Conservation (phyloP, 2,888 invertebrate species). For the Xanthia togata region DNA sequence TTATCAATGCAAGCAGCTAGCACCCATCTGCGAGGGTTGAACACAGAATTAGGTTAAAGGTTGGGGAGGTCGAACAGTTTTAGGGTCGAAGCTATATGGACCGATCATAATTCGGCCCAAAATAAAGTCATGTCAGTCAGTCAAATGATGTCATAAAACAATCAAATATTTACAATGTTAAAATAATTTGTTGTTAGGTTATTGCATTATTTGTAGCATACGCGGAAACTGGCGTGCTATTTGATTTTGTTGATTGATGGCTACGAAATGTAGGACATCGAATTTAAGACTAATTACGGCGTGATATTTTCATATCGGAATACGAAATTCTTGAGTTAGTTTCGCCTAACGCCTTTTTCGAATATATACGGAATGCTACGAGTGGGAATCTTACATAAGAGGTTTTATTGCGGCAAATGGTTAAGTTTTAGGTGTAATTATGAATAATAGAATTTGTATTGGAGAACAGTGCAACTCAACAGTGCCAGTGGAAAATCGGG, state of each 20-base stretch:
- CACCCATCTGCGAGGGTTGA: constrained; percentile 79
- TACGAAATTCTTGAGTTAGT: constrained; percentile 45
- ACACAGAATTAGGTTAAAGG: constrained; percentile 84
- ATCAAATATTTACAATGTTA: constrained; percentile 56
- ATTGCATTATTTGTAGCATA: constrained; percentile 31
- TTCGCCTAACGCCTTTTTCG: constrained; percentile 47
- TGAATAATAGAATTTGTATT: not conserved
- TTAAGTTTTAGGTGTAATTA: constrained; percentile 11
- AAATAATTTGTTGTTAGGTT: constrained; percentile 40
- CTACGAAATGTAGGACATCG: constrained; percentile 47
- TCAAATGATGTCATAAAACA: constrained; percentile 76
- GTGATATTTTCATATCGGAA: constrained; percentile 41
- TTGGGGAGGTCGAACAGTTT: constrained; percentile 81
- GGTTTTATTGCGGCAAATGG: constrained; percentile 30
- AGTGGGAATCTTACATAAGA: constrained; percentile 12
- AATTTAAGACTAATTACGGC: constrained; percentile 47
- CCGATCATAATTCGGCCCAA: constrained; percentile 79
- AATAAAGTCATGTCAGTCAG: no score
- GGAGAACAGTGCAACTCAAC: constrained; percentile 16
- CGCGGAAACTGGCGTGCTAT: constrained; percentile 30
- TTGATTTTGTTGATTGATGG: constrained; percentile 55
- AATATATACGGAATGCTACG: constrained; percentile 28
- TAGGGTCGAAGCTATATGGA: constrained; percentile 80
- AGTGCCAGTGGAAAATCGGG: constrained; percentile 70
- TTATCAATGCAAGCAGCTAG: constrained; percentile 74